A percentile compares a stretch with the other conserved stretches of the same genome.
phyloP scores from a whole-genome alignment of 2,888 invertebrate species.

The Drosophila histrio region DNA sequence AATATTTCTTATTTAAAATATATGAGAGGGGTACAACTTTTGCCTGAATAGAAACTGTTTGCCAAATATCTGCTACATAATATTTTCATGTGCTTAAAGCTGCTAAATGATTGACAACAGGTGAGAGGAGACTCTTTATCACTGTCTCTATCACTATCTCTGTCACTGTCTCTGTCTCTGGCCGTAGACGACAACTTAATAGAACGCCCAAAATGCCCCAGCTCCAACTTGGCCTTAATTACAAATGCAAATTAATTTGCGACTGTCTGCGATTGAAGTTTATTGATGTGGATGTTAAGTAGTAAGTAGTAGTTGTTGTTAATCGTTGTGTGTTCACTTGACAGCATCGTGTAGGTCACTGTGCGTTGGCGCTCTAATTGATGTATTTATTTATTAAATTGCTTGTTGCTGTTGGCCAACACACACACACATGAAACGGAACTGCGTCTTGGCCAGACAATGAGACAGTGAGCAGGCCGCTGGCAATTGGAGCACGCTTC shows the following conservation, averaged over 20 bases:
- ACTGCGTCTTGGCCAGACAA: slow-evolving; percentile 42
- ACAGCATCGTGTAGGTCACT: slow-evolving; percentile 68
- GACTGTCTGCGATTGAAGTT: slow-evolving; percentile 55
- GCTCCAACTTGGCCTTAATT: slow-evolving; percentile 65
- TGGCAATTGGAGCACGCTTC: slow-evolving; percentile 56
- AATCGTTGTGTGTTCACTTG: slow-evolving; percentile 34
- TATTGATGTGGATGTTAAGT: slow-evolving; percentile 51
- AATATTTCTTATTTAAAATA: too few relatives aligned
- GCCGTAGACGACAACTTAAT: slow-evolving; percentile 50
- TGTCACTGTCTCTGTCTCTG: not conserved
- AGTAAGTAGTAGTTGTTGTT: slow-evolving; percentile 39
- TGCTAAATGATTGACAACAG: slow-evolving; percentile 43
- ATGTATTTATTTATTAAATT: slow-evolving; percentile 71
- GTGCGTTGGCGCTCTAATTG: slow-evolving; percentile 76
- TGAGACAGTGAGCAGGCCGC: slow-evolving; percentile 9
- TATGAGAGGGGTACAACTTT: too few relatives aligned
- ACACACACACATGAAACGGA: slow-evolving; percentile 64
- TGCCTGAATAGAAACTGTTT: too few relatives aligned
- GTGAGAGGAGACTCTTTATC: too few relatives aligned
- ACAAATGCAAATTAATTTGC: slow-evolving; percentile 73
- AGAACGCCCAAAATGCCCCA: slow-evolving; percentile 63
- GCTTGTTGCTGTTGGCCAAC: too few relatives aligned
- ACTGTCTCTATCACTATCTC: too few relatives aligned
- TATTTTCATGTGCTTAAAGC: too few relatives aligned
- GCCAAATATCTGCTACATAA: too few relatives aligned